Conservation (phyloP, 2,797 vertebrate species). For the Eleutherodactylus coqui region DNA sequence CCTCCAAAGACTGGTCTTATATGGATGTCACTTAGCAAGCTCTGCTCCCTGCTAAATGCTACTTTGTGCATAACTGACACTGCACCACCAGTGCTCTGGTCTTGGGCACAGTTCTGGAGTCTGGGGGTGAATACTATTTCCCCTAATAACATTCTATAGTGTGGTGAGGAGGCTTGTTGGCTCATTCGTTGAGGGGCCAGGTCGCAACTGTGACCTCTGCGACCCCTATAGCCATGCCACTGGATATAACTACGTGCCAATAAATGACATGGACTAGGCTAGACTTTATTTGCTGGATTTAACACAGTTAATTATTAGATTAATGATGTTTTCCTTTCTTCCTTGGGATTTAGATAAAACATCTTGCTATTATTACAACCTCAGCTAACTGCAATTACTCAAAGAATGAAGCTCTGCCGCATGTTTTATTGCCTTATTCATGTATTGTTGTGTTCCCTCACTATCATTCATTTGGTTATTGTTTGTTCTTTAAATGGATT, state of each 20-base stretch:
- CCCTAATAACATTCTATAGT: no score
- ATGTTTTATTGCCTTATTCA: background rate
- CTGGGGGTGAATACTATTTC: no score
- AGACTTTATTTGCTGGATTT: background rate
- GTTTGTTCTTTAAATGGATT: conserved; percentile 3
- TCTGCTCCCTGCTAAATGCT: no score
- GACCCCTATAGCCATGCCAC: no score
- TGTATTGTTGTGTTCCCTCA: background rate
- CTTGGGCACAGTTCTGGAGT: no score
- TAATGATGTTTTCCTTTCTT: background rate
- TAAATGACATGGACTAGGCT: background rate
- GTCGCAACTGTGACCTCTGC: no score
- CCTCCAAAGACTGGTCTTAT: no score
- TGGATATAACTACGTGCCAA: background rate
- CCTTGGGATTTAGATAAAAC: background rate
- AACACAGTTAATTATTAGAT: background rate
- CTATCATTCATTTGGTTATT: background rate
- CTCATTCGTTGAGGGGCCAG: no score
- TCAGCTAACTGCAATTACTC: background rate
- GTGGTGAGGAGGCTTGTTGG: no score
- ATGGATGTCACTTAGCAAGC: no score
- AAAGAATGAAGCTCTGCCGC: background rate
- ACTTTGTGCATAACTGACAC: no score
- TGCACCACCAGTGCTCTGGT: no score
- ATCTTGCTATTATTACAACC: conserved; percentile 20